A percentile compares a stretch with the other conserved stretches of the same genome.
phyloP scores from a whole-genome alignment of 2,797 vertebrate species.

The Zalophus californianus region DNA sequence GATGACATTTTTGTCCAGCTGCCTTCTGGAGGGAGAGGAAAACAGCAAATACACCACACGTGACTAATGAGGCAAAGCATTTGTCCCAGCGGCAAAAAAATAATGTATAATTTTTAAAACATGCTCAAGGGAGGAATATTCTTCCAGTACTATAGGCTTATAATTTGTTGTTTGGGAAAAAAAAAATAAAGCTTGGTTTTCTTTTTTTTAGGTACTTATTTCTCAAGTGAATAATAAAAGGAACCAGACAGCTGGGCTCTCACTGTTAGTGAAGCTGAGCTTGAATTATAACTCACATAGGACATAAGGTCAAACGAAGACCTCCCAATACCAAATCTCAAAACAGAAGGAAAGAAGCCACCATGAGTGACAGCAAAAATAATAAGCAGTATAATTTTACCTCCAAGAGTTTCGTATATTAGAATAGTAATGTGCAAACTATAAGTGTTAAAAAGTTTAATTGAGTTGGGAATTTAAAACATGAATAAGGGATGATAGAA shows the following conservation, averaged over 20 bases:
- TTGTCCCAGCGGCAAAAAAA: background rate
- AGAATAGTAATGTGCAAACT: background rate
- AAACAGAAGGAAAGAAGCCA: background rate
- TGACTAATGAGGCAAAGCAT: background rate
- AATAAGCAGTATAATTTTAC: background rate
- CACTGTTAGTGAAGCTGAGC: background rate
- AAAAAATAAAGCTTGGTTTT: background rate
- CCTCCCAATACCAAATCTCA: background rate
- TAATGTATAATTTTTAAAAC: background rate
- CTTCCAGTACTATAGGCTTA: background rate
- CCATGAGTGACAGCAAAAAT: background rate
- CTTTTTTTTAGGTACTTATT: background rate
- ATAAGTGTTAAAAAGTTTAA: background rate
- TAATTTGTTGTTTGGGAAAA: background rate
- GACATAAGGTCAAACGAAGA: background rate
- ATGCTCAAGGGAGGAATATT: background rate
- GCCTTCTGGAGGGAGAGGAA: background rate
- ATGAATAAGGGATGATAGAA: background rate
- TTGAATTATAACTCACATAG: background rate
- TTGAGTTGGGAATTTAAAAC: background rate
- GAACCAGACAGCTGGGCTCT: background rate
- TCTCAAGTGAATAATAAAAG: background rate
- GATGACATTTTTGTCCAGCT: background rate
- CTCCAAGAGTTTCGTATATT: background rate
- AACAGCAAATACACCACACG: fast-evolving